A percentile compares a stretch with the other conserved stretches of the same genome.
Conservation (phyloP, 1,140 invertebrate genomes). For the Nasonia vitripennis region DNA sequence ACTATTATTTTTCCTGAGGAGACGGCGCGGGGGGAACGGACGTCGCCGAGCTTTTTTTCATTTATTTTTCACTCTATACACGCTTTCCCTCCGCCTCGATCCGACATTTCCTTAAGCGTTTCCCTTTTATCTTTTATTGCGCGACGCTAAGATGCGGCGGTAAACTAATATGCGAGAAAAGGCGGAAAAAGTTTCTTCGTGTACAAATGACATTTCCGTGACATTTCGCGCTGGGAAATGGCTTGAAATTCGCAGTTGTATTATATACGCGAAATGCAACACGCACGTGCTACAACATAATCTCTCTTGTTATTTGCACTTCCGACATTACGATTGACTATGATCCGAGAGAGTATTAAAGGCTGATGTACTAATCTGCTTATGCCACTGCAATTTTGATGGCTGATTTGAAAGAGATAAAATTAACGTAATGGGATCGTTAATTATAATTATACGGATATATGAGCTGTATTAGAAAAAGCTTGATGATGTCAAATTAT, state of each 20-base stretch:
- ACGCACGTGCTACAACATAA: background rate
- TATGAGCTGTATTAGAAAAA: too few relatives aligned
- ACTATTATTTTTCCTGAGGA: constrained; percentile 13
- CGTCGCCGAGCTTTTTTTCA: constrained; percentile 25
- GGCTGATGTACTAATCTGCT: too few relatives aligned
- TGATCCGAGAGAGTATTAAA: too few relatives aligned
- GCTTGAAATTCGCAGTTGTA: too few relatives aligned
- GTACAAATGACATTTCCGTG: background rate
- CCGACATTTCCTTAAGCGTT: background rate
- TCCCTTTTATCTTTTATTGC: background rate
- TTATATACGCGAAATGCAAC: background rate
- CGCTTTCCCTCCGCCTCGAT: background rate
- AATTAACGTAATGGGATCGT: too few relatives aligned
- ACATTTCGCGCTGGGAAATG: background rate
- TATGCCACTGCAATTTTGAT: too few relatives aligned
- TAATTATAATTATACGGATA: too few relatives aligned
- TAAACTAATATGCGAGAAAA: background rate
- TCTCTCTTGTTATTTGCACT: too few relatives aligned
- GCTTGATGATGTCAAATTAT: too few relatives aligned
- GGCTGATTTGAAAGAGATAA: too few relatives aligned
- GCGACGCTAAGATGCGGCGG: background rate
- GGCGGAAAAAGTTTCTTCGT: background rate
- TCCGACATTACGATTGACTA: too few relatives aligned
- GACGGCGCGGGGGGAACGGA: background rate
- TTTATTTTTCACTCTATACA: constrained; percentile 26